Percentiles rank a stretch among this genome's conserved stretches.
phyloP scores from a whole-genome alignment of 2,888 invertebrate species.

The Cyclophora punctaria region DNA sequence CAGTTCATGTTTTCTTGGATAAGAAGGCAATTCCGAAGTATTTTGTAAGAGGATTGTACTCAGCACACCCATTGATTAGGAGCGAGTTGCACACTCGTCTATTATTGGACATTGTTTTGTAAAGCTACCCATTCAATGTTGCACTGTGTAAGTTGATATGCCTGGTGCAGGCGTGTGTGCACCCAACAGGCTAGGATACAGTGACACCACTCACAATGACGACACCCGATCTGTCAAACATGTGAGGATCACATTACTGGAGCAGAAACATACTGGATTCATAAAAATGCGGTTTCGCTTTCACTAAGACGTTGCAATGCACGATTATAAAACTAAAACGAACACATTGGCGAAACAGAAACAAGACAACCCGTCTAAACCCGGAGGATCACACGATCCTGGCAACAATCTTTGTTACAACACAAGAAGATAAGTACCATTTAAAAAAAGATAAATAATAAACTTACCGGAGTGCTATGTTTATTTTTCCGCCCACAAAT shows the following conservation, averaged over 20 bases:
- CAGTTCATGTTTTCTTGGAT: too few relatives aligned
- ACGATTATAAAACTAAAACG: conserved; percentile 19
- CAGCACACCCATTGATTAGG: too few relatives aligned
- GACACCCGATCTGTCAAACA: conserved; percentile 11
- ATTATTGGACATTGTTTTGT: too few relatives aligned
- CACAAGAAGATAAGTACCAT: conserved; percentile 25
- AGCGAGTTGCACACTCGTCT: too few relatives aligned
- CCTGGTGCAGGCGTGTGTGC: conserved; percentile 4
- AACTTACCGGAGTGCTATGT: conserved; percentile 67
- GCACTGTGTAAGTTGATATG: conserved; percentile 1
- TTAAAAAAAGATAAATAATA: conserved; percentile 27
- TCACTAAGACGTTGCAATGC: conserved; percentile 25
- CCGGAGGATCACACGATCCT: conserved; percentile 19
- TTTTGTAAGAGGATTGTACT: too few relatives aligned
- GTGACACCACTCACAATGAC: conserved; percentile 4
- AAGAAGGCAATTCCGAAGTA: too few relatives aligned
- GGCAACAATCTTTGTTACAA: conserved; percentile 17
- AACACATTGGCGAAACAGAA: conserved; percentile 13
- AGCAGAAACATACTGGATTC: conserved; percentile 16
- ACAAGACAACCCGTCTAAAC: conserved; percentile 26
- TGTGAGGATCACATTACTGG: conserved; percentile 10
- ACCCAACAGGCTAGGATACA: conserved; percentile 6
- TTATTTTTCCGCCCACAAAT: conserved; percentile 57
- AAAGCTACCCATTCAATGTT: too few relatives aligned
- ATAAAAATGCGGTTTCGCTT: conserved; percentile 37